A percentile compares a stretch with the other conserved stretches of the same genome.
Evolutionary conservation across 2,113 vertebrate genomes (phyloP).

Genomic region (Protobothrops flavoviridis): DNA sequence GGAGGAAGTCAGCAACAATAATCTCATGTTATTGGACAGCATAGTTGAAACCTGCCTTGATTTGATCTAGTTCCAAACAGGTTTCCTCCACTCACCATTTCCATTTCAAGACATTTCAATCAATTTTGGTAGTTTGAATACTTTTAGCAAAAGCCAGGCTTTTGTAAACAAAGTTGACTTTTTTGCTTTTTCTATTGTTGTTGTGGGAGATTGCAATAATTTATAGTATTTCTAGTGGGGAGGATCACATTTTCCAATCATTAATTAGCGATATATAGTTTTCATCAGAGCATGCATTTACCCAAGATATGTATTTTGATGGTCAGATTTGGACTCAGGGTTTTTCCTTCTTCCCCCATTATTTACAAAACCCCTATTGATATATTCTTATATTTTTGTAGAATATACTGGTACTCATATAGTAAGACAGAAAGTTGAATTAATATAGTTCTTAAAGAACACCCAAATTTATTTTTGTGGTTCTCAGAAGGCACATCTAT

Average conservation of each 20-base stretch:
- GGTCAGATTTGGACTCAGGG: neutral
- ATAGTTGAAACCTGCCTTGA: constrained; percentile 37
- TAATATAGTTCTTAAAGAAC: neutral
- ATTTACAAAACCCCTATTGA: neutral
- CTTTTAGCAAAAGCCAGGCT: neutral
- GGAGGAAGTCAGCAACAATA: constrained; percentile 51
- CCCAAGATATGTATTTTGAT: neutral
- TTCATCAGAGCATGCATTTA: neutral
- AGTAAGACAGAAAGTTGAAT: neutral
- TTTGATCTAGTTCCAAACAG: constrained; percentile 63
- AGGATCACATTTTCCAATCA: neutral
- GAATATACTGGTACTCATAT: neutral
- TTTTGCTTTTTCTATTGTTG: neutral
- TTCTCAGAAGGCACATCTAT: neutral
- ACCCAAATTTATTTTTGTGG: neutral
- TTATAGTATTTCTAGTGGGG: neutral
- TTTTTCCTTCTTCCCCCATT: neutral
- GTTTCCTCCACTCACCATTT: constrained; percentile 57
- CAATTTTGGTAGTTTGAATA: constrained; percentile 24
- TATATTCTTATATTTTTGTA: neutral
- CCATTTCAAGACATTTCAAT: constrained; percentile 46
- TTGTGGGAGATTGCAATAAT: neutral
- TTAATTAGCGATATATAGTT: neutral
- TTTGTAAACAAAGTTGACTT: neutral
- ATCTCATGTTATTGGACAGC: constrained; percentile 55